Evolutionary conservation across 1,140 invertebrate species (phyloP).

Genomic region (Brachionus plicatilis): DNA sequence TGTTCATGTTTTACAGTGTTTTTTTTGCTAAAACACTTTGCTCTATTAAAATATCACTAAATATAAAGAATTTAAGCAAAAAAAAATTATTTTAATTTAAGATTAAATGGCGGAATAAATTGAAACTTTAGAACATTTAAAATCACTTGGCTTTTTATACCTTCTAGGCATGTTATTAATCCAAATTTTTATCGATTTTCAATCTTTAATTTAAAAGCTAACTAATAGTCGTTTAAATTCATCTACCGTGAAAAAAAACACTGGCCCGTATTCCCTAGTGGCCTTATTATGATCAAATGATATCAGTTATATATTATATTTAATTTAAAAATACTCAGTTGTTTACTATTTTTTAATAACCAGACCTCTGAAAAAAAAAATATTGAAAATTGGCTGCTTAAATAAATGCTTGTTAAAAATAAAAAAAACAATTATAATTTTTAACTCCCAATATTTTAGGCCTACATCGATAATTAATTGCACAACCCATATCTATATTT

Average conservation of each 20-base stretch:
- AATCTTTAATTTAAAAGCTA: background rate
- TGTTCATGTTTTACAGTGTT: background rate
- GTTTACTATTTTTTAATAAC: background rate
- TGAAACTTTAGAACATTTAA: background rate
- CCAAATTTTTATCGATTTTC: background rate
- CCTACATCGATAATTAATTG: background rate
- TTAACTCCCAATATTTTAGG: background rate
- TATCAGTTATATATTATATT: background rate
- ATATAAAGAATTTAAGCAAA: no score
- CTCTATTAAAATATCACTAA: background rate
- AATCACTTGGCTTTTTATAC: background rate
- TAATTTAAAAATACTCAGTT: background rate
- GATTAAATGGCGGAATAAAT: background rate
- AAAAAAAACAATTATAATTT: background rate
- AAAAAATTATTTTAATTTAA: background rate
- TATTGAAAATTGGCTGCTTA: background rate
- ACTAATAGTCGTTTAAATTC: background rate
- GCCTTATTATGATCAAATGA: background rate
- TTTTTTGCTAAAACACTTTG: background rate
- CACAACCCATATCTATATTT: background rate
- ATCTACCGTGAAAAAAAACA: background rate
- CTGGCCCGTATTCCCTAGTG: no score
- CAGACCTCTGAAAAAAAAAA: background rate
- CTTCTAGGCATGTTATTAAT: background rate
- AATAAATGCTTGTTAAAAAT: background rate